These are phyloP conservation scores for Falco punctatus DNA, from an alignment of 2,113 vertebrate genomes.

Conservation along the genomic window DNA sequence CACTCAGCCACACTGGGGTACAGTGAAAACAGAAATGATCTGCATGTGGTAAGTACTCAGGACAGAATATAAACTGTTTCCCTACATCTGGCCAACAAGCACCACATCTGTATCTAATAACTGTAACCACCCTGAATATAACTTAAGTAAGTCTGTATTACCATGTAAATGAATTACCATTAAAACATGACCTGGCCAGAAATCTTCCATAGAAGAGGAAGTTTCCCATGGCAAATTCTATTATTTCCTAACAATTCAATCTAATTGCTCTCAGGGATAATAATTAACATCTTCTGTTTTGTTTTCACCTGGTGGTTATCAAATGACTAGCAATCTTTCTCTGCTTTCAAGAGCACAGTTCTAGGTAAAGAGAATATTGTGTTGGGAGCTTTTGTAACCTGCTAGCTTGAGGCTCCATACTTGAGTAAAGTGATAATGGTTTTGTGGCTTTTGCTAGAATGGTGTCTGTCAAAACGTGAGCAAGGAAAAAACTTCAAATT, in stretches of 20 bases:
- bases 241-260: background rate
- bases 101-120: conserved; percentile 12
- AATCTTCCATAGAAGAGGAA: background rate
- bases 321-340: background rate
- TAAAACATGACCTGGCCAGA: background rate
- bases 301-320: background rate
- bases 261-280: background rate
- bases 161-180: background rate
- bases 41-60: background rate
- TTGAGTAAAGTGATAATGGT: background rate
- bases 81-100: background rate
- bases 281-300: background rate
- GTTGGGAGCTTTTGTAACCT: background rate
- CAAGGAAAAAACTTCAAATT: background rate
- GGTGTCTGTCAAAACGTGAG: background rate
- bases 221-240: background rate
- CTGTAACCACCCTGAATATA: background rate
- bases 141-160: background rate
- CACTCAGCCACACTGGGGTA: background rate
- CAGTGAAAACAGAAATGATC: background rate
- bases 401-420: background rate
- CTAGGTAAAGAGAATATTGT: background rate
- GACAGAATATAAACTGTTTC: background rate
- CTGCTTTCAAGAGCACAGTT: background rate
- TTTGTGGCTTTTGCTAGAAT: background rate